phyloP scores from a whole-genome alignment of 2,888 invertebrate species.

The Gymnoscelis rufifasciata region DNA sequence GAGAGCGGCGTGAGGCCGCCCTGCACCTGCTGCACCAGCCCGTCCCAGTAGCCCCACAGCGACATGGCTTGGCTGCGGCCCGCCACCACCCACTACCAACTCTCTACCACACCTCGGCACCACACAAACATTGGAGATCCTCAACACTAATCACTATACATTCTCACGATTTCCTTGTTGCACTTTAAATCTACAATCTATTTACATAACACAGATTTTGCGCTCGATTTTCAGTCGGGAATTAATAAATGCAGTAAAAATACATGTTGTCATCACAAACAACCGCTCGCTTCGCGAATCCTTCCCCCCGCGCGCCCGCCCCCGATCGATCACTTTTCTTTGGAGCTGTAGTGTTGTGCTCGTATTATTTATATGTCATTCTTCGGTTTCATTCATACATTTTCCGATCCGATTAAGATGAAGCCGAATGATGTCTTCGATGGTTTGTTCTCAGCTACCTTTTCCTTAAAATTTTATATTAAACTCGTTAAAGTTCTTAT shows the following conservation, averaged over 20 bases:
- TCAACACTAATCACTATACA: too few species aligned
- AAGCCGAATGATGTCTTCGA: too few species aligned
- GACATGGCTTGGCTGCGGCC: constrained; percentile 42
- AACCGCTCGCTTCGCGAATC: constrained; percentile 34
- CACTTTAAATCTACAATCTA: too few species aligned
- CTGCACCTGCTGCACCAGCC: constrained; percentile 48
- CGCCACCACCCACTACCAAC: neutral
- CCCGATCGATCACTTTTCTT: constrained; percentile 39
- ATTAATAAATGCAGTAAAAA: constrained; percentile 29
- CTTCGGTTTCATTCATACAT: too few species aligned
- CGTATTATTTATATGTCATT: neutral
- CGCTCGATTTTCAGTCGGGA: constrained; percentile 15
- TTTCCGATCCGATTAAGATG: too few species aligned
- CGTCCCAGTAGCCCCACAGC: constrained; percentile 44
- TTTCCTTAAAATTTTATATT: too few species aligned
- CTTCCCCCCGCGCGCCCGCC: constrained; percentile 32
- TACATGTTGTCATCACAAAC: constrained; percentile 65
- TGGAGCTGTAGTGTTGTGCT: constrained; percentile 14
- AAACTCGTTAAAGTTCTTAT: too few species aligned
- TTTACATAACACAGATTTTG: constrained; percentile 18
- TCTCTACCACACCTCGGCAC: constrained; percentile 17
- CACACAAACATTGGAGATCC: constrained; percentile 27
- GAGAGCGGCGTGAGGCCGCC: constrained; percentile 66
- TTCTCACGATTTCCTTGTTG: too few species aligned
- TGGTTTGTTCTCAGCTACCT: too few species aligned